A percentile compares a stretch with the other conserved stretches of the same genome.
Conservation (phyloP, 1,140 invertebrate species). For the Tetramorium parvispinum region DNA sequence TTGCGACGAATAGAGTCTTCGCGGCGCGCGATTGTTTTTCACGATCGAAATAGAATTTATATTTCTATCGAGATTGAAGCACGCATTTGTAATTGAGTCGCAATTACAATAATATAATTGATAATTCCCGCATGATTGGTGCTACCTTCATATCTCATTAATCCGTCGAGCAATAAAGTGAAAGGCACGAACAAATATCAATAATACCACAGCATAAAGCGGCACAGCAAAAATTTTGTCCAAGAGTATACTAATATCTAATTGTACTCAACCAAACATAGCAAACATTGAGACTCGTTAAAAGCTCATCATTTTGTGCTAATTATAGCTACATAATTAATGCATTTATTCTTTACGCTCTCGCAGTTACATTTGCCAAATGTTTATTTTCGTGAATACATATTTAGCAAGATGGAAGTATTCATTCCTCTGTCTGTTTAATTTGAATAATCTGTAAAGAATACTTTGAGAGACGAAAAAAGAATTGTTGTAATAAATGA, state of each 20-base stretch:
- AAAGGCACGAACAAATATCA: conserved; percentile 1
- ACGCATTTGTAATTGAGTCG: neutral
- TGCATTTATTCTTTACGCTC: conserved; percentile 14
- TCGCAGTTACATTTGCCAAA: neutral
- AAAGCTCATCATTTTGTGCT: conserved; percentile 2
- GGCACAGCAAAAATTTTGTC: neutral
- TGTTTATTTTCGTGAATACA: neutral
- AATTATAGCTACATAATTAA: conserved; percentile 31
- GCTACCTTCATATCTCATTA: conserved; percentile 3
- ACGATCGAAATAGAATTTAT: neutral
- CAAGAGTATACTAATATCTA: neutral
- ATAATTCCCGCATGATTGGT: neutral
- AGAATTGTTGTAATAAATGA: conserved; percentile 7
- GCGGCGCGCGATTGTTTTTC: neutral
- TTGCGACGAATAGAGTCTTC: conserved; percentile 25
- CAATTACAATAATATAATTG: conserved; percentile 21
- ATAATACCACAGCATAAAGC: neutral
- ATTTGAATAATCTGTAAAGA: conserved; percentile 21
- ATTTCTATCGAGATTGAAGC: neutral
- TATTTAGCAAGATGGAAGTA: conserved; percentile 7
- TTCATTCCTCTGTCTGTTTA: neutral
- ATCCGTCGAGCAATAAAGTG: neutral
- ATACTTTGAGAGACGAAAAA: neutral
- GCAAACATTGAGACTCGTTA: conserved; percentile 20
- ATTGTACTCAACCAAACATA: neutral